Base-by-base conservation (phyloP, 2,113 vertebrate genomes). In the Podarcis raffonei region DNA sequence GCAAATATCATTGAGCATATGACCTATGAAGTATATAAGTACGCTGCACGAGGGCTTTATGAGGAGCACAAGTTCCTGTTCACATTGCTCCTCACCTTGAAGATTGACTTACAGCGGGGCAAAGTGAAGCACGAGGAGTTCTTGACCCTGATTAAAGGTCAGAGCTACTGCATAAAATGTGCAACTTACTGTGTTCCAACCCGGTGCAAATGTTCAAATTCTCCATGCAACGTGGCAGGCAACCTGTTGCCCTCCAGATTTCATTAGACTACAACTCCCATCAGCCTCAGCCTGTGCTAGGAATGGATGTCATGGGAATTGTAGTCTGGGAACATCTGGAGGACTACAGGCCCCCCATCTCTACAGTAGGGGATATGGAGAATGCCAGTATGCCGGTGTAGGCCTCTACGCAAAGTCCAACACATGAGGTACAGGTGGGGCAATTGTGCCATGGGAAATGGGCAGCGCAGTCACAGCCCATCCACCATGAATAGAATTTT, bases 31-130 rank as follows among this genome's bases (percentile, higher is more conserved):
- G 97, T 99, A 72, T 97, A 98, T 81, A 98, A 96, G 92, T 99
- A 98, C 1, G 95, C 98, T 39, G 97, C 97, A 15, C 96, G 97
- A 20, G 99, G 99, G 18, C 94, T 99, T 35, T 99, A 99, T 0
- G 99, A 99, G 74, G 98, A 98, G 86, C 99, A 99, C 95, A 99
- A 98, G 92, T 99, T 99, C 93, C 97, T 99, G 42, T 99, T 99
- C 95, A 98, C 98, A 0, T 94, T 99, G 86, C 94, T 99, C 85
- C 96, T 99, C 88, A 97, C 99, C 0, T 94, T 99, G 57, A 99
- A 99, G 97, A 98, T 99, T 6, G 98, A 99, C 96, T 98, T 99
- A 94, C 98, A 99, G 93, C 98, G 97, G 94, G 97, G 96, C 92
- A 96, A 91, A 78, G 95, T 99, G 91, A 98, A 98, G 88, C 98